Percentiles rank a stretch among this genome's conserved stretches.
phyloP scores from a whole-genome alignment of 2,888 invertebrate species.

The Magallana nippona region DNA sequence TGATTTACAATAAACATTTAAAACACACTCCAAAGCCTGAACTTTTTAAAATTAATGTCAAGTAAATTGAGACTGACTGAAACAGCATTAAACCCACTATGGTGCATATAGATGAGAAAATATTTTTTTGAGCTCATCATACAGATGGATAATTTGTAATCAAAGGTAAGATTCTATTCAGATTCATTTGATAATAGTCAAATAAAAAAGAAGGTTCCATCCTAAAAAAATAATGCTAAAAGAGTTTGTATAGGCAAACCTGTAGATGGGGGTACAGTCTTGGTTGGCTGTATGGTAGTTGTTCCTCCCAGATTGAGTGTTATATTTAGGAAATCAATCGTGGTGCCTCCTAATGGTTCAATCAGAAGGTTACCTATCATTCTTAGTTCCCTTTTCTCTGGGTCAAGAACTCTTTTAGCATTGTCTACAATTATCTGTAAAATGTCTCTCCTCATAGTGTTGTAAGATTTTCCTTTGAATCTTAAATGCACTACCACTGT shows the following conservation, averaged over 20 bases:
- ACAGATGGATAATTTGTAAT: no score
- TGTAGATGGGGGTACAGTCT: slow-evolving; percentile 25
- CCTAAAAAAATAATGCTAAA: no score
- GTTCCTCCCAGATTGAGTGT: slow-evolving; percentile 44
- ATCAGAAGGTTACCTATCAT: slow-evolving; percentile 64
- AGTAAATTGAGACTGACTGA: no score
- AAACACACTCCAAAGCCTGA: no score
- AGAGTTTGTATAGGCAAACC: not conserved
- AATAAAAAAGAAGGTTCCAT: no score
- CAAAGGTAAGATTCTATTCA: no score
- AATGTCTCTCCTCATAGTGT: slow-evolving; percentile 53
- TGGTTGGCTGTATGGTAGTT: slow-evolving; percentile 36
- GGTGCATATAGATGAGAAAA: no score
- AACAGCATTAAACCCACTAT: no score
- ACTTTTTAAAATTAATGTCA: not conserved
- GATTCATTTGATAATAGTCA: no score
- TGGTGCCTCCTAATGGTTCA: slow-evolving; percentile 43
- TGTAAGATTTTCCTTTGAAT: slow-evolving; percentile 58
- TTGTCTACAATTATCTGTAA: slow-evolving; percentile 57
- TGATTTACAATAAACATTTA: not conserved
- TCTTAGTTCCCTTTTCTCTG: slow-evolving; percentile 53
- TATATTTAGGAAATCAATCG: slow-evolving; percentile 37
- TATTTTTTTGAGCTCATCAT: no score
- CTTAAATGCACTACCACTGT: slow-evolving; percentile 54
- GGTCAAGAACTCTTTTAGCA: slow-evolving; percentile 53